phyloP scores from a whole-genome alignment of 2,113 vertebrate genomes.

The Oreotrochilus melanogaster region DNA sequence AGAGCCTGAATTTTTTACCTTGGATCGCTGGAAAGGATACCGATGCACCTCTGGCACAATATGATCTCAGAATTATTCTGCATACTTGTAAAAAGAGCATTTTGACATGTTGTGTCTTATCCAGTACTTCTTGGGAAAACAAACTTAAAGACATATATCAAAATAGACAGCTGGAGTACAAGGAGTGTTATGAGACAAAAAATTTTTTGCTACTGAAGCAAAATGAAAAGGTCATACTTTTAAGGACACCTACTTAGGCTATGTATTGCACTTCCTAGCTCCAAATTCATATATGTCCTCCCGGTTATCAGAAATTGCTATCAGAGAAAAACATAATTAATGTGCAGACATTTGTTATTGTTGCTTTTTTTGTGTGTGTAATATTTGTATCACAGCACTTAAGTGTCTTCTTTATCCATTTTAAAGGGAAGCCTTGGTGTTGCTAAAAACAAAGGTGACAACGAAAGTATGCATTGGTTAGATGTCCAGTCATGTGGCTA shows the following conservation, averaged over 20 bases:
- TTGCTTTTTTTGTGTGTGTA: neutral
- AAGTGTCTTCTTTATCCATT: neutral
- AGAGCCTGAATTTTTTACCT: constrained; percentile 6
- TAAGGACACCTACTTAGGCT: neutral
- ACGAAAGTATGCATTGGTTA: neutral
- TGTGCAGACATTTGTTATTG: neutral
- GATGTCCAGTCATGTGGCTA: neutral
- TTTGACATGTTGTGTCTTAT: neutral
- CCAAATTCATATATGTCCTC: neutral
- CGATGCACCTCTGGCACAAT: neutral
- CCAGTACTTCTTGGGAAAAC: neutral
- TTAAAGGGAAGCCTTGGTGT: neutral
- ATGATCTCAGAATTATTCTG: neutral
- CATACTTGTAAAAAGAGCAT: neutral
- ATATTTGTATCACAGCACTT: neutral
- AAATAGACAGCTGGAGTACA: neutral
- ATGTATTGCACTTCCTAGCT: neutral
- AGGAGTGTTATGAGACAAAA: neutral
- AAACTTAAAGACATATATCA: neutral
- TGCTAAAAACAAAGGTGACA: neutral
- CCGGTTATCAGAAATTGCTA: neutral
- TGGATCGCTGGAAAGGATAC: neutral
- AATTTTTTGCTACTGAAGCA: neutral
- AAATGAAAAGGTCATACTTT: neutral
- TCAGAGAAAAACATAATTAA: neutral